phyloP scores from a whole-genome alignment of 2,113 vertebrate genomes.

The Pangasianodon hypophthalmus region DNA sequence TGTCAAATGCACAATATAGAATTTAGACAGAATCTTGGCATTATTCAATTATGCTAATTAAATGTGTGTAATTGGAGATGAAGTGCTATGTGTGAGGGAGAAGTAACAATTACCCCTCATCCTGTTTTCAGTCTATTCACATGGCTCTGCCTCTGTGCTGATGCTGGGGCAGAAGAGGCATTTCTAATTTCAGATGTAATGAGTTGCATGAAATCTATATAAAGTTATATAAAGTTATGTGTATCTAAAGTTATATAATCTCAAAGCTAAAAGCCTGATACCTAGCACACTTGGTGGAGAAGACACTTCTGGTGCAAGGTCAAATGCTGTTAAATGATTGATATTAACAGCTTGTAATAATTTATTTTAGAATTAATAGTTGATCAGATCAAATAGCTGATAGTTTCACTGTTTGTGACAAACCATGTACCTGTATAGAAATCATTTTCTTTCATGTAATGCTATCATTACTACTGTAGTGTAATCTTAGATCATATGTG shows the following conservation, averaged over 20 bases:
- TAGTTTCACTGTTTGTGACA: not conserved
- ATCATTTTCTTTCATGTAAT: not conserved
- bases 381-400: not conserved
- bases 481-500: not conserved
- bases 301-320: not conserved
- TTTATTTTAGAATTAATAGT: not conserved
- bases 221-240: not conserved
- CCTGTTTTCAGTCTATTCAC: conserved; percentile 51
- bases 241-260: not conserved
- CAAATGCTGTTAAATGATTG: not conserved
- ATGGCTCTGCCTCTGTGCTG: not conserved
- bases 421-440: not conserved
- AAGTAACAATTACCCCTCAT: conserved; percentile 4
- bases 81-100: conserved; percentile 9
- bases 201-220: not conserved
- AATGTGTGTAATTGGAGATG: conserved; percentile 19
- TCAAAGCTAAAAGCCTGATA: no score
- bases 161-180: not conserved
- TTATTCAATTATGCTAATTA: not conserved
- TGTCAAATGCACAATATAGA: conserved; percentile 1
- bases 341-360: not conserved
- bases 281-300: not conserved
- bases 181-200: not conserved
- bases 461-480: not conserved
- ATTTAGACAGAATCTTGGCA: not conserved